phyloP scores from a whole-genome alignment of 2,113 vertebrate genomes.

The Malaclemys terrapin region DNA sequence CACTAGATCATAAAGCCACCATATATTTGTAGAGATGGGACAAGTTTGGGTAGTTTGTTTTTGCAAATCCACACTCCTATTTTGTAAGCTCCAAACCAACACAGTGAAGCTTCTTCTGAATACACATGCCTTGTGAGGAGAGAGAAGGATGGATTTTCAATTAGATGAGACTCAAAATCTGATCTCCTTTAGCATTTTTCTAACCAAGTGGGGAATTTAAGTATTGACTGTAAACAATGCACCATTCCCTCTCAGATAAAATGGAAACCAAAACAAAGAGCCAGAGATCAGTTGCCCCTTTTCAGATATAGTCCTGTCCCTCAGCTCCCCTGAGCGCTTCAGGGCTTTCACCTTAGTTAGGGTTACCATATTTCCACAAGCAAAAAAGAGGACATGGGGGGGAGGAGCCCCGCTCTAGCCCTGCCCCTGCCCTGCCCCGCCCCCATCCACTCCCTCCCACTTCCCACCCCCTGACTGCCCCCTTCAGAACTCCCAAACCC shows the following conservation, averaged over 20 bases:
- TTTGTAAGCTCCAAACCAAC: background rate
- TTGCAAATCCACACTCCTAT: background rate
- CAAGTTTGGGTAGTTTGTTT: background rate
- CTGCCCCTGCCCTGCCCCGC: no score
- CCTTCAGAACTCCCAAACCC: no score
- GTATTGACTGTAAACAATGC: background rate
- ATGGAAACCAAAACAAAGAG: background rate
- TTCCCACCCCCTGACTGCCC: no score
- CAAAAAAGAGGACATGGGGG: no score
- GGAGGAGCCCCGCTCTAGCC: no score
- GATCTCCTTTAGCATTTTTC: constrained; percentile 10
- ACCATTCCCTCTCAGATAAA: background rate
- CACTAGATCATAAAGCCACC: background rate
- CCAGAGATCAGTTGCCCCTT: background rate
- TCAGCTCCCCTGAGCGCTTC: background rate
- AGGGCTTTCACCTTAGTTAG: background rate
- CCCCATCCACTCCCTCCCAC: no score
- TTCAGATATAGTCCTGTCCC: background rate
- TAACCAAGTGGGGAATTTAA: background rate
- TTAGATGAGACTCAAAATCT: background rate
- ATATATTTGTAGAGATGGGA: background rate
- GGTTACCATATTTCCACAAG: no score
- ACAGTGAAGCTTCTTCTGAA: constrained; percentile 12
- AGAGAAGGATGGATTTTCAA: background rate
- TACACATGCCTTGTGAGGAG: background rate